A percentile compares a stretch with the other conserved stretches of the same genome.
Conservation (phyloP, 2,888 invertebrate species). For the Nasonovia ribisnigri region DNA sequence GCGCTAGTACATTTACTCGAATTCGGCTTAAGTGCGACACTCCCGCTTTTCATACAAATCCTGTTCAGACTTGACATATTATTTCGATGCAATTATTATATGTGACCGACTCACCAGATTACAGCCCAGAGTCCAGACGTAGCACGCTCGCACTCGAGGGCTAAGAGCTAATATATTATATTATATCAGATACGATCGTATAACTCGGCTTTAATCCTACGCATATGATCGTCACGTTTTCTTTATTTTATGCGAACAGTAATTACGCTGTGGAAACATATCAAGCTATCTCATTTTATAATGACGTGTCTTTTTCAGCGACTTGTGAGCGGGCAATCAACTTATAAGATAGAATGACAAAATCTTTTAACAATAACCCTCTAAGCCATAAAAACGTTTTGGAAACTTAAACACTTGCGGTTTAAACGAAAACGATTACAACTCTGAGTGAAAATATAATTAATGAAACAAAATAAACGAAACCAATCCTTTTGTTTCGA, state of each 20-base stretch:
- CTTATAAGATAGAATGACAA: not conserved
- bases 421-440: not conserved
- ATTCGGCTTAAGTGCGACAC: not conserved
- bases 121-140: not conserved
- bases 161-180: not conserved
- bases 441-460: not conserved
- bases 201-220: not conserved
- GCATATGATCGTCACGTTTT: not conserved
- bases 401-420: not conserved
- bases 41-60: not conserved
- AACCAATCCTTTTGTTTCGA: not conserved
- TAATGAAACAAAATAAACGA: not conserved
- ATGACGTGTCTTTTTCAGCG: not conserved
- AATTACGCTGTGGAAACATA: not conserved
- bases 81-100: not conserved
- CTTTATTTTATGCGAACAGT: not conserved
- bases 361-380: not conserved
- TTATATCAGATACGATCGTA: not conserved
- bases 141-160: not conserved
- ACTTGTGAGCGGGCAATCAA: not conserved
- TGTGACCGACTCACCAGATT: conserved; percentile 8
- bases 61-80: not conserved
- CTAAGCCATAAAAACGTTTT: not conserved
- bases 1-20: not conserved
- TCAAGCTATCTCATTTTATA: not conserved